phyloP scores from a whole-genome alignment of 2,888 invertebrate species.

The Panorpa germanica region DNA sequence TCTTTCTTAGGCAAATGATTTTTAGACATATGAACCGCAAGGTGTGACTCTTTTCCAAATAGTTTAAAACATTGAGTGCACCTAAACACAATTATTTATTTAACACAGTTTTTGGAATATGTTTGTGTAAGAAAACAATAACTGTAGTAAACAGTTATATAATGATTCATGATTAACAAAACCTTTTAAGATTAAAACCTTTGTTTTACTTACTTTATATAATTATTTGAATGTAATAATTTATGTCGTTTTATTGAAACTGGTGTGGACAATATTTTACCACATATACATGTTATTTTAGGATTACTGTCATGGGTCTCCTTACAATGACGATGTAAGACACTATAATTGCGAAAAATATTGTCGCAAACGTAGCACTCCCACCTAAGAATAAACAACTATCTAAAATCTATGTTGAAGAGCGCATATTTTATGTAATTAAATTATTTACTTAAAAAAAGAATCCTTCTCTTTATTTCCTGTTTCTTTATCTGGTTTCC shows the following conservation, averaged over 20 bases:
- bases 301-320: conserved; percentile 15
- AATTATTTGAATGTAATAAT: conserved; percentile 16
- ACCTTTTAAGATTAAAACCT: not conserved
- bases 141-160: no score
- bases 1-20: conserved; percentile 18
- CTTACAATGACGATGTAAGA: conserved; percentile 15
- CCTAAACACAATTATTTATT: conserved; percentile 14
- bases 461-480: no score
- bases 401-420: no score
- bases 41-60: conserved; percentile 16
- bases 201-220: conserved; percentile 13
- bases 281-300: conserved; percentile 16
- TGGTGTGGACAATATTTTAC: conserved; percentile 16
- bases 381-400: conserved; percentile 14
- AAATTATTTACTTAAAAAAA: no score
- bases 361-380: conserved; percentile 16
- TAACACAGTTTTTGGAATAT: no score
- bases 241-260: conserved; percentile 17
- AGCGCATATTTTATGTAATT: no score
- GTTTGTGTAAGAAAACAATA: no score
- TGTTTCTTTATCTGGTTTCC: no score
- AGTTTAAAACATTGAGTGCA: conserved; percentile 17
- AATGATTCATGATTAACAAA: no score
- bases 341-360: conserved; percentile 16
- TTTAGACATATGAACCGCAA: conserved; percentile 16